Evolutionary conservation across 37 sponge, comb jelly and placozoan species (phyloP).

Genomic region (Mnemiopsis leidyi): DNA sequence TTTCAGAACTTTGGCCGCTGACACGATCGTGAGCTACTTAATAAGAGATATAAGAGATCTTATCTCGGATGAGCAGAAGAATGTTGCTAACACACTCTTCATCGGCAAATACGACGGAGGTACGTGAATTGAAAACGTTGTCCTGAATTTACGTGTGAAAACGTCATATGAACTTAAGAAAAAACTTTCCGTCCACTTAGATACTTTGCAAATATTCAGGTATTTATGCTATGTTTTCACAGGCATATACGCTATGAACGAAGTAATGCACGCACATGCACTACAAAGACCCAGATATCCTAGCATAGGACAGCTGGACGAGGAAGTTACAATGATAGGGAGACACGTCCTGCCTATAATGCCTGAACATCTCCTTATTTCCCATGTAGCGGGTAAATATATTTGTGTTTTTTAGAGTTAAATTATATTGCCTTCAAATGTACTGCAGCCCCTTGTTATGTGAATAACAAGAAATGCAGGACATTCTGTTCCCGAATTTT

Average conservation of each 20-base stretch:
- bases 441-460: too few species aligned
- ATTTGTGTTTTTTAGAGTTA: too few species aligned
- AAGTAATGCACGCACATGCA: background rate
- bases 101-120: constrained; percentile 10
- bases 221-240: too few species aligned
- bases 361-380: background rate
- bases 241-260: background rate
- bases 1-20: constrained; percentile 12
- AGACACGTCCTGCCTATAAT: background rate
- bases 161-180: too few species aligned
- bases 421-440: too few species aligned
- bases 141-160: too few species aligned
- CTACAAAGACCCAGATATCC: background rate
- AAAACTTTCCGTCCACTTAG: too few species aligned
- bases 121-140: too few species aligned
- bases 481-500: too few species aligned
- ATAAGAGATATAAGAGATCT: background rate
- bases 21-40: background rate
- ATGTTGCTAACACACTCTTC: background rate
- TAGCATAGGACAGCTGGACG: background rate
- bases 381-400: constrained; percentile 12
- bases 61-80: background rate
- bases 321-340: background rate
- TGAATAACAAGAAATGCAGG: too few species aligned
- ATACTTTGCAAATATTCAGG: too few species aligned